A percentile compares a stretch with the other conserved stretches of the same genome.
phyloP scores from a whole-genome alignment of 2,888 invertebrate species.

The Ctenicera cuprea region DNA sequence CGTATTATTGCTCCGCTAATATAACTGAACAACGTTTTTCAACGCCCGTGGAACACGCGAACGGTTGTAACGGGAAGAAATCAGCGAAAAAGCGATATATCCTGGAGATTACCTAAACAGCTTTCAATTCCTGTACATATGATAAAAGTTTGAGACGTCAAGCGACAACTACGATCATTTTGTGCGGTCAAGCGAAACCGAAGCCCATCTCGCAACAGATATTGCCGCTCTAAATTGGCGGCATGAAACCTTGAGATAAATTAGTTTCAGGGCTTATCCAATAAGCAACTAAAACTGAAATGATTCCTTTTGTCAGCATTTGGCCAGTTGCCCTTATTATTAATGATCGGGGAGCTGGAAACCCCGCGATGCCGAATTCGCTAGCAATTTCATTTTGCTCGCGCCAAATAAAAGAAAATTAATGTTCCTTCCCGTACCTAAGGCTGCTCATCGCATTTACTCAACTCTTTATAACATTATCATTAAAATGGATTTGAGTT shows the following conservation, averaged over 20 bases:
- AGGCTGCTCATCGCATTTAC: conserved; percentile 56
- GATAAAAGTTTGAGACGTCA: conserved; percentile 45
- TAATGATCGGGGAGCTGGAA: conserved; percentile 56
- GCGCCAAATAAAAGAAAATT: conserved; percentile 61
- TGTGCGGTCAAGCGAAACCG: conserved; percentile 45
- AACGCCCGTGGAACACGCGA: conserved; percentile 35
- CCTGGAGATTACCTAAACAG: conserved; percentile 45
- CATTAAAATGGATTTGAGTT: conserved; percentile 58
- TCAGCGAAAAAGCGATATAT: conserved; percentile 34
- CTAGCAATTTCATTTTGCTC: conserved; percentile 62
- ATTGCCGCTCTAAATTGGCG: conserved; percentile 49
- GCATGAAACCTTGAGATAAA: conserved; percentile 55
- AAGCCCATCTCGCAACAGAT: conserved; percentile 44
- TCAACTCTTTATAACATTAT: conserved; percentile 60
- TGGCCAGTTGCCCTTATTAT: conserved; percentile 59
- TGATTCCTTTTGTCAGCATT: conserved; percentile 57
- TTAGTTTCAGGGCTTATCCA: conserved; percentile 56
- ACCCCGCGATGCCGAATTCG: conserved; percentile 55
- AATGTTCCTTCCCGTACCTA: conserved; percentile 59
- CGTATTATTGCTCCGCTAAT: conserved; percentile 45
- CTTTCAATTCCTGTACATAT: conserved; percentile 40
- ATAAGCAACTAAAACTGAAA: conserved; percentile 56
- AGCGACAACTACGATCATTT: conserved; percentile 39
- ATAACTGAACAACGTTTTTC: conserved; percentile 44
- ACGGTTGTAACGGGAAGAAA: conserved; percentile 32